Evolutionary conservation across 1,140 invertebrate species (phyloP).

Genomic region (Drosophila tsacasi): DNA sequence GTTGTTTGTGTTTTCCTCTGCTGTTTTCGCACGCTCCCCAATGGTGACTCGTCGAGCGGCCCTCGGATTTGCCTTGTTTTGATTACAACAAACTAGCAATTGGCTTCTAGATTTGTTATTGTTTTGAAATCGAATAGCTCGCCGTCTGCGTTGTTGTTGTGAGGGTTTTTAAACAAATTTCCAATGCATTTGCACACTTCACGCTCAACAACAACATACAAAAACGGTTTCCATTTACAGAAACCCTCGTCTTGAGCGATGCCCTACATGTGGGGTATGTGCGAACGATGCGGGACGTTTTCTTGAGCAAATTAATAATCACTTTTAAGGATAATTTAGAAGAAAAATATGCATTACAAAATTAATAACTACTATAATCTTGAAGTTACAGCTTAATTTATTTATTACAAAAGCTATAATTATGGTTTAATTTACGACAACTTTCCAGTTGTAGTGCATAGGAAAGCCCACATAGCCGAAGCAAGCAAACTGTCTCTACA

Average conservation of each 20-base stretch:
- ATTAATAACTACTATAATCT: neutral
- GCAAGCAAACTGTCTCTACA: conserved; percentile 51
- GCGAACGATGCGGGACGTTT: neutral
- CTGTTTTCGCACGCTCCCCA: conserved; percentile 50
- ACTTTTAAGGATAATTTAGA: neutral
- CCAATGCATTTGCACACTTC: conserved; percentile 79
- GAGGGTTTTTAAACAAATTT: conserved; percentile 59
- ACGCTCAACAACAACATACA: conserved; percentile 78
- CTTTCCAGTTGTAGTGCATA: conserved; percentile 6
- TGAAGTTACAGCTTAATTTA: no score
- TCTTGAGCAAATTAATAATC: no score
- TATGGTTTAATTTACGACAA: neutral
- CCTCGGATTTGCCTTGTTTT: neutral
- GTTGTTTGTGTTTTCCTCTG: conserved; percentile 38
- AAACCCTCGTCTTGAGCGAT: conserved; percentile 68
- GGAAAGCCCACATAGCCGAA: neutral
- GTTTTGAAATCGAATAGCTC: conserved; percentile 52
- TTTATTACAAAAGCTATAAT: neutral
- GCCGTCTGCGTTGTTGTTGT: conserved; percentile 33
- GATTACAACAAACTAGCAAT: conserved; percentile 9
- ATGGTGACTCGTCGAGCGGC: neutral
- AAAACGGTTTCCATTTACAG: conserved; percentile 78
- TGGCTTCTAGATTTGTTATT: conserved; percentile 8
- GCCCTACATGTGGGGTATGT: conserved; percentile 32
- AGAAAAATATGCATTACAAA: neutral